Evolutionary conservation across 2,888 invertebrate genomes (phyloP).

Genomic region (Spisula solida): DNA sequence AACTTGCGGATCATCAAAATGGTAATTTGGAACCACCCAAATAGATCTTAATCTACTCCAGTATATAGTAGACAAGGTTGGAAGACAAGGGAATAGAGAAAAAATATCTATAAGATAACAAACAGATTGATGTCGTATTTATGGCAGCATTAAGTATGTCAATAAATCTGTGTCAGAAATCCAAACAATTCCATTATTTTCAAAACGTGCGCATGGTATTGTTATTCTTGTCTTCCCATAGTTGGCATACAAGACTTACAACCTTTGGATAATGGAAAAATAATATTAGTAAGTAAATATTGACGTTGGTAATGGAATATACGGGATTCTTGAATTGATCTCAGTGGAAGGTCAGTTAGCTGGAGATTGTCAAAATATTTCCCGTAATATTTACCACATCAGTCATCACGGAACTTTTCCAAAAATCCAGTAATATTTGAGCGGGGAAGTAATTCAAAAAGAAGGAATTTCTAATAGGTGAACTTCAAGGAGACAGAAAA

Average conservation of each 20-base stretch:
- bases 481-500: neutral
- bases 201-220: neutral
- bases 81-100: neutral
- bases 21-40: neutral
- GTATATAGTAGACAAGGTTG: neutral
- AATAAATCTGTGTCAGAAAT: neutral
- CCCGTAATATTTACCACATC: no score
- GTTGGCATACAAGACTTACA: neutral
- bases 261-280: neutral
- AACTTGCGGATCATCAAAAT: neutral
- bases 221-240: neutral
- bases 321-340: neutral
- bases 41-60: neutral
- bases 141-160: neutral
- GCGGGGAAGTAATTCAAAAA: no score
- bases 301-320: neutral
- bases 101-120: neutral
- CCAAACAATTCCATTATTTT: neutral
- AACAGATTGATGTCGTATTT: neutral
- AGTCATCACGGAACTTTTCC: no score
- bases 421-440: no score
- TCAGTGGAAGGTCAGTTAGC: neutral
- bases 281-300: slow-evolving; percentile 4
- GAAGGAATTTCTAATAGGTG: no score
- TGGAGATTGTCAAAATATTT: neutral